These are phyloP conservation scores for Berghia stephanieae DNA, from an alignment of 1,140 invertebrate genomes.

Conservation along the genomic window DNA sequence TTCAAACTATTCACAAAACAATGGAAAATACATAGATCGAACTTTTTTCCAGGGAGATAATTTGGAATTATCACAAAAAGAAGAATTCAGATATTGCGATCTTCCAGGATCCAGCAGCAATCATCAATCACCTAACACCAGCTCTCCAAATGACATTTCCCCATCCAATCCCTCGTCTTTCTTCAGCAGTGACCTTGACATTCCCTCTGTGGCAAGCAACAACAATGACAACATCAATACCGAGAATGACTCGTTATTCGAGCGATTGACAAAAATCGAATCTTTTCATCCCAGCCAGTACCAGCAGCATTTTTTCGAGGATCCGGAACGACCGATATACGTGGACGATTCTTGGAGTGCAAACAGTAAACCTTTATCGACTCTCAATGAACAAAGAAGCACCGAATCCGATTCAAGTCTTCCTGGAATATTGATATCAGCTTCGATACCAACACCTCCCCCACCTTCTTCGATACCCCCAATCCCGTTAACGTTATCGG, in stretches of 20 bases:
- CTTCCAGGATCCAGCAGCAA: too few relatives aligned
- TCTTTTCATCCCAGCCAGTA: not conserved
- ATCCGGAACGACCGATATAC: not conserved
- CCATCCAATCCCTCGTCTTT: too few relatives aligned
- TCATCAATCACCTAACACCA: too few relatives aligned
- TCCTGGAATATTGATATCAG: too few relatives aligned
- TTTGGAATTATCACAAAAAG: too few relatives aligned
- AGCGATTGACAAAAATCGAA: not conserved
- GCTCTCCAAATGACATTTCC: too few relatives aligned
- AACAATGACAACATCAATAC: not conserved
- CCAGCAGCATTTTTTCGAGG: not conserved
- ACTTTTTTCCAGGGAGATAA: too few relatives aligned
- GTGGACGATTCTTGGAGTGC: not conserved
- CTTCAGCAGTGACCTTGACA: not conserved
- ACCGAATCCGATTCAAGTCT: slow-evolving; percentile 31
- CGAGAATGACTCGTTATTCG: not conserved
- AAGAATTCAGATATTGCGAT: too few relatives aligned
- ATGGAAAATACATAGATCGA: too few relatives aligned
- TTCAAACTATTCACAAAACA: not conserved
- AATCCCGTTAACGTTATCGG: too few relatives aligned
- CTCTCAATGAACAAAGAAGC: slow-evolving; percentile 35
- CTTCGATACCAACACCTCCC: too few relatives aligned
- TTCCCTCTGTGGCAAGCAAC: not conserved
- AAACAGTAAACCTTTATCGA: not conserved
- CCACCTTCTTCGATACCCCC: too few relatives aligned